A percentile compares a stretch with the other conserved stretches of the same genome.
Evolutionary conservation across 2,888 invertebrate genomes (phyloP).

Genomic region (Cryptus viduatorius): DNA sequence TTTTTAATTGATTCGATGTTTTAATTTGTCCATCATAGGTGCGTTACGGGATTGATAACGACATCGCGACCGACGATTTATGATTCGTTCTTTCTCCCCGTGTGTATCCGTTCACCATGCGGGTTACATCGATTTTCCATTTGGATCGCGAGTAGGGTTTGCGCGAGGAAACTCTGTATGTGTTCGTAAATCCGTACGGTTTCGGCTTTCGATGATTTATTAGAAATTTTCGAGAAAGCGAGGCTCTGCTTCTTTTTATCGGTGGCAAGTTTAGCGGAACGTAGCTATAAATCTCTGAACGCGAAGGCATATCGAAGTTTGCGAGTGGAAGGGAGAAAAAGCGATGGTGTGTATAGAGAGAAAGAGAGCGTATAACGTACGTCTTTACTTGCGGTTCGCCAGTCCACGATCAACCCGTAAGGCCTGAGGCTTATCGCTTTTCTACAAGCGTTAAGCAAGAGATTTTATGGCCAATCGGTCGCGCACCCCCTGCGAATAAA

Average conservation of each 20-base stretch:
- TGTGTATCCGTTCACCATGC: conserved; percentile 26
- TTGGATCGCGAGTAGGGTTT: conserved; percentile 58
- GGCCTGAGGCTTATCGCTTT: conserved; percentile 61
- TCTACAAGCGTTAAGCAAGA: conserved; percentile 63
- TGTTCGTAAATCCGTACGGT: conserved; percentile 67
- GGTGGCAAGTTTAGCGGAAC: conserved; percentile 68
- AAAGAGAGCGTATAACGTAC: conserved; percentile 58
- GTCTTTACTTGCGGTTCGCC: conserved; percentile 51
- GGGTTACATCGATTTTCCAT: conserved; percentile 67
- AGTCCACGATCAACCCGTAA: conserved; percentile 51
- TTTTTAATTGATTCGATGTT: conserved; percentile 18
- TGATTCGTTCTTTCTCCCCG: conserved; percentile 58
- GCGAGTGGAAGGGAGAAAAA: conserved; percentile 30
- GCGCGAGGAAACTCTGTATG: conserved; percentile 34
- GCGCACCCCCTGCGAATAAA: conserved; percentile 10
- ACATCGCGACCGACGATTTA: conserved; percentile 52
- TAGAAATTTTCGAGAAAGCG: conserved; percentile 69
- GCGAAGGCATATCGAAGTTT: conserved; percentile 61
- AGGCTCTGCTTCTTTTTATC: conserved; percentile 69
- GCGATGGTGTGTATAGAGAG: conserved; percentile 12
- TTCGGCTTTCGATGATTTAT: conserved; percentile 66
- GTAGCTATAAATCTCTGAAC: conserved; percentile 67
- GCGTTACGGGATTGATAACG: conserved; percentile 53
- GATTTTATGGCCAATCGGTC: conserved; percentile 55
- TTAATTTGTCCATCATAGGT: conserved; percentile 44